Conservation (phyloP, 2,888 invertebrate genomes). For the Phaedon cochleariae region DNA sequence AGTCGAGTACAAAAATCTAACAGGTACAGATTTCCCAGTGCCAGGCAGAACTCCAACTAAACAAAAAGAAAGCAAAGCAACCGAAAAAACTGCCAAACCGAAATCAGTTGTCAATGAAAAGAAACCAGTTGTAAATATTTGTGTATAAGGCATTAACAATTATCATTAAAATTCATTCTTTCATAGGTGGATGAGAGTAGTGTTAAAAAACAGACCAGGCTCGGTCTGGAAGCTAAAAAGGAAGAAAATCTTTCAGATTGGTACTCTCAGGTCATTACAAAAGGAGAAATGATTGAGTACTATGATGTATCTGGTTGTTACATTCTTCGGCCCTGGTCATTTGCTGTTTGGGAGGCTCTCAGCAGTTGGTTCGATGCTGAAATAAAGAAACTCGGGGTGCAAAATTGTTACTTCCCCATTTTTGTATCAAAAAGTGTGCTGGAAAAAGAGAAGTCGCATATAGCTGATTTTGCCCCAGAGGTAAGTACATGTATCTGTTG, state of each 20-base stretch:
- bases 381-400: slow-evolving; percentile 91
- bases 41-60: slow-evolving; percentile 54
- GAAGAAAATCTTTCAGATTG: slow-evolving; percentile 94
- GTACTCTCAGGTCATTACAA: slow-evolving; percentile 94
- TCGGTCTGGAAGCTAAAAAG: slow-evolving; percentile 94
- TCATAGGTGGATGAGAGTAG: slow-evolving; percentile 62
- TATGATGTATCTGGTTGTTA: slow-evolving; percentile 99
- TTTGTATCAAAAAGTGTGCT: slow-evolving; percentile 92
- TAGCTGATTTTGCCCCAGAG: slow-evolving; percentile 98
- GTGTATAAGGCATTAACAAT: not conserved
- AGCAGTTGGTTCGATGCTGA: slow-evolving; percentile 84
- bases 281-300: slow-evolving; percentile 98
- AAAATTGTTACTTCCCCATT: slow-evolving; percentile 98
- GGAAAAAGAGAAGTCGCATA: slow-evolving; percentile 95
- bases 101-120: slow-evolving; percentile 54
- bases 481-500: too few species aligned
- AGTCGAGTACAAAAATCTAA: slow-evolving; percentile 68
- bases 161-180: not conserved
- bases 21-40: slow-evolving; percentile 64
- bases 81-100: slow-evolving; percentile 53
- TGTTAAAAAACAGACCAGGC: slow-evolving; percentile 88
- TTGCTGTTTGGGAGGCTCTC: slow-evolving; percentile 93
- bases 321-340: slow-evolving; percentile 97
- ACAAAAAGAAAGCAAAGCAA: slow-evolving; percentile 47
- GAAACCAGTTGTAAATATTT: slow-evolving; percentile 42